Evolutionary conservation across 2,797 vertebrate species (phyloP), one percentile per base, ranked within the genome.

Genomic region (Limosa lapponica): DNA sequence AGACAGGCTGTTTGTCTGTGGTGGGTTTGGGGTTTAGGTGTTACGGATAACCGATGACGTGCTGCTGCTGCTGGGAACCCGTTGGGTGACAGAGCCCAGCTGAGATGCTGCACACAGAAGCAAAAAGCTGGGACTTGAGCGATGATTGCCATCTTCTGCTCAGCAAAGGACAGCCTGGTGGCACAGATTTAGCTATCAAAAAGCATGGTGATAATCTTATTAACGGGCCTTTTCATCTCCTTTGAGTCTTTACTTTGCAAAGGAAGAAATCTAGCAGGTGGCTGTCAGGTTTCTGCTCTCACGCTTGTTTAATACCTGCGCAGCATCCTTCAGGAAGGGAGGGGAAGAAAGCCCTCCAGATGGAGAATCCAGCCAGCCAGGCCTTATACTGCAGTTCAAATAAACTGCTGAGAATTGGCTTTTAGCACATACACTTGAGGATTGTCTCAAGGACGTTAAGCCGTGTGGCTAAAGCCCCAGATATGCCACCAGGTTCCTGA

Each of bases 221-320:
- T 98, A 97, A 97, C 82, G 92, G 89, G 81, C 44, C 79, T 97
- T 96, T 88, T 93, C 85, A 89, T 95, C 86, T 96, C 95, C 96
- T 97, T 64, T 81, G 95, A 96, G 87, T 72, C 67, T 95, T 95
- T 74, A 59, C 80, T 61, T 92, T 89, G 73, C 78, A 89, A 90
- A 97, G 79, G 89, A 81, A 94, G 87, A 78, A 89, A 88, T 82
- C 61, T 83, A 93, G 89, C 96, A 97, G 96, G 94, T 96, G 94
- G 87, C n/a, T 3, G 67, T 32, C 72, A 92, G 94, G 75, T 96
- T 96, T 90, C 37, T 67, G 82, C 95, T 97, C 92, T 85, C 43
- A 75, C 69, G 30, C 77, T 91, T 72, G 51, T 95, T 96, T 88
- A 57, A 67, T 67, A 59, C 41, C 71, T 51, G 84, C 23, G 16